A percentile compares a stretch with the other conserved stretches of the same genome.
Evolutionary conservation across 1,140 invertebrate genomes (phyloP).

Genomic region (Drosophila teissieri): DNA sequence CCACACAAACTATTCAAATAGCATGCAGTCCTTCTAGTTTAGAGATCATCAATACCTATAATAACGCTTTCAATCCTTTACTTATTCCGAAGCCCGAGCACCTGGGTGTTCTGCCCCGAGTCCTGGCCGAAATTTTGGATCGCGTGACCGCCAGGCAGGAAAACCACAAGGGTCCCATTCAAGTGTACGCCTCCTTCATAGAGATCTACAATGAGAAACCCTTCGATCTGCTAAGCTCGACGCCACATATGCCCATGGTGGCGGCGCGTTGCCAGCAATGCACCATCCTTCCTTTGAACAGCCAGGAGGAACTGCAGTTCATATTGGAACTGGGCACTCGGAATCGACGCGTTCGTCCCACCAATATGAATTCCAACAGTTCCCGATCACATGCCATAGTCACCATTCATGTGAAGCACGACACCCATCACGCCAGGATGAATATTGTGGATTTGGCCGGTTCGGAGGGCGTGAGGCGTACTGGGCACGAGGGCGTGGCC

Average conservation of each 20-base stretch:
- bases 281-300: background rate
- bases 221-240: slow-evolving; percentile 1
- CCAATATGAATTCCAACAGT: slow-evolving; percentile 1
- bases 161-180: background rate
- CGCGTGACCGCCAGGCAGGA: slow-evolving; percentile 2
- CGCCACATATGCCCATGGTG: slow-evolving; percentile 3
- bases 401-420: background rate
- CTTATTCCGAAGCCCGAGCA: slow-evolving; percentile 1
- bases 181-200: slow-evolving; percentile 3
- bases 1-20: background rate
- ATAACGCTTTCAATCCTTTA: background rate
- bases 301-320: background rate
- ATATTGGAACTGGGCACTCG: background rate
- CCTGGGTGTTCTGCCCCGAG: background rate
- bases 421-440: background rate
- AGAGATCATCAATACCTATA: no score
- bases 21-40: no score
- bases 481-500: slow-evolving; percentile 5
- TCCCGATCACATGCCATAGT: slow-evolving; percentile 3
- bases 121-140: background rate
- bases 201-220: slow-evolving; percentile 8
- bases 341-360: slow-evolving; percentile 2
- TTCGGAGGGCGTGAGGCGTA: background rate
- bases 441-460: slow-evolving; percentile 2
- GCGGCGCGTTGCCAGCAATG: background rate